Evolutionary conservation across 2,888 invertebrate species (phyloP), one percentile per base, ranked within the genome.

Genomic region (Lycocerus yunnanus): DNA sequence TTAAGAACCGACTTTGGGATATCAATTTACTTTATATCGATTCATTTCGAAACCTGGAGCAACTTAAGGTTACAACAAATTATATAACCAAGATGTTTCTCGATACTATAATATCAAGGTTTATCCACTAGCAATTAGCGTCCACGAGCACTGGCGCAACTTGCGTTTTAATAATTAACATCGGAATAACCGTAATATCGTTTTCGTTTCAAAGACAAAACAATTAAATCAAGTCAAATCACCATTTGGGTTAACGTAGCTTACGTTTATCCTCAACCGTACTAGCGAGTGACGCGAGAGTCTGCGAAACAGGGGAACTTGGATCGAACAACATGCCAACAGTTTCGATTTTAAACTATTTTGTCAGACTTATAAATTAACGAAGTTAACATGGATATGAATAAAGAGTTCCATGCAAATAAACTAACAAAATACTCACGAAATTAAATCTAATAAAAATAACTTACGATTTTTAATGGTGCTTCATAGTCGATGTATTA

Each of bases 1-100:
- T 82, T 82, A 84, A 82, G 83, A 82, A 82, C 83, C 83, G 80
- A 83, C 11, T 81, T 83, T 82, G 81, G 77, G n/a, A 70, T 21
- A 15, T 65, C 9, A 65, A 43, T 43, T 43, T 8, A n/a, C n/a
- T 8, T n/a, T n/a, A n/a, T 43, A 43, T 43, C 13, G 43, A 43
- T 43, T 43, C 13, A 0, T n/a, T 43, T n/a, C 43, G 13, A 43
- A 43, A 5, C 11, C 43, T 43, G 43, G 13, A n/a, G n/a, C 6
- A 6, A 43, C 1, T n/a, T 6, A 11, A 43, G 5, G 6, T n/a
- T 43, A n/a, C 43, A n/a, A 43, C 6, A 21, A 21, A 21, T 21
- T 21, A 21, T 43, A 2, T 5, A 43, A 43, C 6, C n/a, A 43
- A n/a, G 6, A 13, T 43, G 1, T 43, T n/a, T 43, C n/a, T 43